Percentiles rank a stretch among this genome's conserved stretches.
phyloP scores from a whole-genome alignment of 2,113 vertebrate species.

The Alosa alosa region DNA sequence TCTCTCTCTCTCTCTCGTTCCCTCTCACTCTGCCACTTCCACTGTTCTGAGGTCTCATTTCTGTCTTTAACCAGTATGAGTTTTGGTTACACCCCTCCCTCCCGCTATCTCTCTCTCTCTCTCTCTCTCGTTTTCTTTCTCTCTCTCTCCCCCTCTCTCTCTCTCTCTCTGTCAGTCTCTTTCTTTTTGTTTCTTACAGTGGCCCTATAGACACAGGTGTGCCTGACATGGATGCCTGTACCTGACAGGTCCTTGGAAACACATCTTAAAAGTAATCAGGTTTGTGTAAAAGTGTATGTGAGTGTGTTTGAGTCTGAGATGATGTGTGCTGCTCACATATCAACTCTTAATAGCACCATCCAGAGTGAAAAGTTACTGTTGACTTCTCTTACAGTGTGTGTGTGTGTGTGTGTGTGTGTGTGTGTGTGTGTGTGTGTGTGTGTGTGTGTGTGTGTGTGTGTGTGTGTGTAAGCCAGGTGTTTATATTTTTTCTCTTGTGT shows the following conservation, averaged over 20 bases:
- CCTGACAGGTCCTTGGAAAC: conserved; percentile 24
- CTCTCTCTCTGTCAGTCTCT: neutral
- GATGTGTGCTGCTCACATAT: neutral
- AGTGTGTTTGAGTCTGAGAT: neutral
- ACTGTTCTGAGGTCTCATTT: conserved; percentile 28
- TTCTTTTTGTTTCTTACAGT: conserved; percentile 42
- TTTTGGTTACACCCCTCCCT: conserved; percentile 36
- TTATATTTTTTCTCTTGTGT: neutral
- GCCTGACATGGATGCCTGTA: conserved; percentile 34
- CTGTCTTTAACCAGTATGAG: conserved; percentile 34
- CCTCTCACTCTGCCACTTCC: conserved; percentile 9
- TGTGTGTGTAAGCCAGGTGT: conserved; percentile 13
- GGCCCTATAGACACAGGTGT: conserved; percentile 38
- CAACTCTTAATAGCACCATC: neutral
- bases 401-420: conserved; percentile 23
- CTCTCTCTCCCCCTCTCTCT: neutral
- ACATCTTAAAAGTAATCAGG: neutral
- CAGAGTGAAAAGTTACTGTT: neutral
- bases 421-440: conserved; percentile 12
- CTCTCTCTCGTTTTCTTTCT: conserved; percentile 16
- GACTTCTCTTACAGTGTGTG: conserved; percentile 14
- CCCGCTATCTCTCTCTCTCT: conserved; percentile 27
- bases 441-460: conserved; percentile 20
- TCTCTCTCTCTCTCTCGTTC: neutral
- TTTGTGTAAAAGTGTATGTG: neutral